Conservation (phyloP, 2,113 vertebrate species). For the Jacana jacana region DNA sequence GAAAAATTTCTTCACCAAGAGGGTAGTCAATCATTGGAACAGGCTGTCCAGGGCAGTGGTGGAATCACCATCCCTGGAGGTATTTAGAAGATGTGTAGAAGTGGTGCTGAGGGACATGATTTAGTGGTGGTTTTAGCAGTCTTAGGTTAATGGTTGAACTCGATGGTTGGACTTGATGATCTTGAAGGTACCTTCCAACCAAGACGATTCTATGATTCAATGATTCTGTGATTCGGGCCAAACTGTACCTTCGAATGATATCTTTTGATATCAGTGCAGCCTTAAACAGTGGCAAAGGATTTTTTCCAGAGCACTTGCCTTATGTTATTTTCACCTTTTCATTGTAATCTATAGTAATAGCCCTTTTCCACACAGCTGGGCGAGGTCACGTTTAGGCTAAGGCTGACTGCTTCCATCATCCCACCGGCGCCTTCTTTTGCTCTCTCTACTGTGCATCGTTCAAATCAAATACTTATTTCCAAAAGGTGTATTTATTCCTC, state of each 20-base stretch:
- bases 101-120: neutral
- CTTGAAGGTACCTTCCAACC: neutral
- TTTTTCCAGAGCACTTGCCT: neutral
- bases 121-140: neutral
- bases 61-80: neutral
- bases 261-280: neutral
- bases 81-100: neutral
- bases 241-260: neutral
- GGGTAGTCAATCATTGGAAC: neutral
- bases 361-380: neutral
- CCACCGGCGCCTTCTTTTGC: neutral
- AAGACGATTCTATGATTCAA: neutral
- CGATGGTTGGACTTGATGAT: neutral
- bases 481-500: neutral
- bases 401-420: neutral
- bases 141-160: neutral
- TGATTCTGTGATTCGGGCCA: neutral
- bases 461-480: neutral
- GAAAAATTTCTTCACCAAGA: neutral
- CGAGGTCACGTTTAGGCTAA: neutral
- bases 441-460: neutral
- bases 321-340: neutral
- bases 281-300: neutral
- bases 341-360: neutral
- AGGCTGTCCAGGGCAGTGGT: neutral